Conservation (phyloP, 2,113 vertebrate species). For the Cervus canadensis region DNA sequence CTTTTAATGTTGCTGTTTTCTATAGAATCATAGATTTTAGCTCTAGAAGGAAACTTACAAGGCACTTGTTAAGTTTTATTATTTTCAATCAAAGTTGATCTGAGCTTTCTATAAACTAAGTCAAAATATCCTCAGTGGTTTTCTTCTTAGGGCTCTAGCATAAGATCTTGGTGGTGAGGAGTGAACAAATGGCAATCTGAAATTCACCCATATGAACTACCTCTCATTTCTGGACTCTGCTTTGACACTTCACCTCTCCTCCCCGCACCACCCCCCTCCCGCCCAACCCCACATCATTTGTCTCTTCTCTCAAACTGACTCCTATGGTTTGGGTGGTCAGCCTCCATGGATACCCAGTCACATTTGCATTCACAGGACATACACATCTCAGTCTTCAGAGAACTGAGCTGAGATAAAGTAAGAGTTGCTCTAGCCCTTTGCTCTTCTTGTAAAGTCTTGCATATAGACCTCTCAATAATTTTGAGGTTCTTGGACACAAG, state of each 20-base stretch:
- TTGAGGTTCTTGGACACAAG: not conserved
- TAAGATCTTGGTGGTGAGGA: not conserved
- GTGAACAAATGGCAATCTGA: not conserved
- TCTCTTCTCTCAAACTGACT: not conserved
- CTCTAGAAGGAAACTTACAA: not conserved
- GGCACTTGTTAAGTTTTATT: not conserved
- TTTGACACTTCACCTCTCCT: not conserved
- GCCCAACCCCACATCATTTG: no score
- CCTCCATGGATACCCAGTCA: no score
- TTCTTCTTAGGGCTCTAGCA: not conserved
- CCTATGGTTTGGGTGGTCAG: not conserved
- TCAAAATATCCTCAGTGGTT: not conserved
- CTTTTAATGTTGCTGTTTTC: not conserved
- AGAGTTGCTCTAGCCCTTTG: not conserved
- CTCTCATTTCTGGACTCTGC: not conserved
- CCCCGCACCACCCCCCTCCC: accelerated
- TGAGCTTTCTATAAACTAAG: not conserved
- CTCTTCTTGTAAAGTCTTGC: not conserved
- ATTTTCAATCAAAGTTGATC: not conserved
- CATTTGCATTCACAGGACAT: not conserved
- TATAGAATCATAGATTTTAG: not conserved
- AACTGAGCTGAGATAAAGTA: not conserved
- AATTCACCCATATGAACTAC: not conserved
- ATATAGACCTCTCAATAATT: not conserved
- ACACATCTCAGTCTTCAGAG: not conserved